Base-by-base conservation (phyloP, 2,113 vertebrate species). In the human (Homo sapiens) region DNA sequence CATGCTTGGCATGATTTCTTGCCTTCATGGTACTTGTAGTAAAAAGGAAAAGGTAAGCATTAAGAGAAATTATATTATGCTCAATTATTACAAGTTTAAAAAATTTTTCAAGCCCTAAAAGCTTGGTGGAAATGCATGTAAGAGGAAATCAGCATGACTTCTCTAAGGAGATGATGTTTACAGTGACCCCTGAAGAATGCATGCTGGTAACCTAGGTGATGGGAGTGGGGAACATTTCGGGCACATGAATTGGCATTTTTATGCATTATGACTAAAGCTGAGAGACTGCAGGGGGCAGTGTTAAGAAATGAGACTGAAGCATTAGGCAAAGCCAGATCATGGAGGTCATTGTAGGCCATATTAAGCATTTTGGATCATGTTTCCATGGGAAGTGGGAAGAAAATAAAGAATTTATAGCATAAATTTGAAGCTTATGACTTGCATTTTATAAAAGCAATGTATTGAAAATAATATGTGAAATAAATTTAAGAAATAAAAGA, bases 261-360 rank as follows among this genome's bases (percentile, higher is more conserved):
- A 25, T 55, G 7, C 40, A 75, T 12, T 32, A 30, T 32, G 45
- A 6, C 10, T 1, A 48, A 45, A 45, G 32, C 75, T 25, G 40
- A 84, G 76, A 79, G 61, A 20, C 3, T 38, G 14, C 25, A 40
- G 25, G 40, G 22, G 5, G 8, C 8, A 12, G 8, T 92, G 27
- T 30, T 27, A 25, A 57, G 64, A 68, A 16, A 55, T 12, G 14
- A 32, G 20, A 35, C 6, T 7, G 25, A 83, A 81, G 55, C 59
- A 40, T 38, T 16, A 5, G 48, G 25, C 52, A 43, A 61, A 23
- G 4, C 0, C 30, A 80, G n/a, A 25, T 2, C 20, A 14, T 0
- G 16, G 16, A 6, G 38, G 18, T 6, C 20, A 30, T 5, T 25
- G 18, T 4, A 57, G 27, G 35, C 52, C 27, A 6, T 78, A 43